phyloP scores from a whole-genome alignment of 2,797 vertebrate genomes.

The Pangasius sanitwongsei region DNA sequence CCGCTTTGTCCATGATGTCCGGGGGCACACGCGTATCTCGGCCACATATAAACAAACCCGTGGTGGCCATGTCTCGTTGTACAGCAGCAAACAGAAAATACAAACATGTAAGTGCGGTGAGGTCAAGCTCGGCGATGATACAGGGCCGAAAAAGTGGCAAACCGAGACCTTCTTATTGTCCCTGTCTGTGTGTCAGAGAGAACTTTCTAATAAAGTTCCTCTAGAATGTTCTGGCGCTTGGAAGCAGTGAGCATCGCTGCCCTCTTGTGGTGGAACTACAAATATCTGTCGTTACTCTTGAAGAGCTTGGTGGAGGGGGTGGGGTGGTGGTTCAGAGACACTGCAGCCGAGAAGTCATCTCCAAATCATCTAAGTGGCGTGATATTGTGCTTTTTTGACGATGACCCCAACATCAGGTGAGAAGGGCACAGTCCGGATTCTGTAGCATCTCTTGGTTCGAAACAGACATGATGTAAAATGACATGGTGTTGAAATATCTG shows the following conservation, averaged over 20 bases:
- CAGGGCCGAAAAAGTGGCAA: constrained; percentile 31
- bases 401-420: neutral
- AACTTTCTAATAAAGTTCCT: neutral
- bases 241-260: constrained; percentile 20
- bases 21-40: constrained; percentile 20
- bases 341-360: neutral
- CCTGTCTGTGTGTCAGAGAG: neutral
- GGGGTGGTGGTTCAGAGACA: neutral
- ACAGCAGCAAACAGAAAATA: constrained; percentile 42
- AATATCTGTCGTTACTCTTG: constrained; percentile 20
- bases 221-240: constrained; percentile 14
- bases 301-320: neutral
- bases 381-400: constrained; percentile 19
- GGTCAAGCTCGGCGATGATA: constrained; percentile 53
- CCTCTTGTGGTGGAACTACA: constrained; percentile 35
- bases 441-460: neutral
- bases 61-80: constrained; percentile 37
- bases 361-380: constrained; percentile 5
- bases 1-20: constrained; percentile 28
- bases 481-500: neutral
- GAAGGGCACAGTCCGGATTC: neutral
- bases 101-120: constrained; percentile 47
- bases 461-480: neutral
- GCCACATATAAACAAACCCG: constrained; percentile 41
- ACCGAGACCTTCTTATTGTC: neutral